Evolutionary conservation across 2,113 vertebrate species (phyloP), one percentile per base, ranked within the genome.

Genomic region (Ranitomeya imitator): DNA sequence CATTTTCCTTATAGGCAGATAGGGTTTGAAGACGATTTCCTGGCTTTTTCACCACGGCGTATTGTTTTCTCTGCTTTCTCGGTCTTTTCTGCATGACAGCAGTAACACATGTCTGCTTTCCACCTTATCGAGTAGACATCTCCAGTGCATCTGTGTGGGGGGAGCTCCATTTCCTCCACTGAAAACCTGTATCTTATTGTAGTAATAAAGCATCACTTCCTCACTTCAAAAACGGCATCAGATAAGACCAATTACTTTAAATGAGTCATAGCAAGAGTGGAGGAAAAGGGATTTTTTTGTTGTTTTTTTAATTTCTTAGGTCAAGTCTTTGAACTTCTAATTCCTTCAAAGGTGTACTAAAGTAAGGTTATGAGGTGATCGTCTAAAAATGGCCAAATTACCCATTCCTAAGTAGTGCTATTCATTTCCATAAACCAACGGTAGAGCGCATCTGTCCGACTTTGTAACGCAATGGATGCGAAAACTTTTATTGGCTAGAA

Each of bases 231-330:
- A 95, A 95, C 93, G 90, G 91, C 92, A 94, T 96, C 94, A 95
- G 95, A 96, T 96, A 94, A 94, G 95, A 94, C 95, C 96, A 97
- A 97, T 98, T 97, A 98, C 94, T 94, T 92, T 93, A 94, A 96
- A 96, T 95, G 94, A 96, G 94, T 95, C 94, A 95, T 93, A 90
- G 94, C 93, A 93, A 95, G 90, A 94, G 94, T 95, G 94, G 90
- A 91, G 94, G 94, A 93, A 94, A 93, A 79, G 89, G 79, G 93
- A 92, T 90, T 90, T 91, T 91, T 51, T 37, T 88, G 90, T 54
- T 13, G 55, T 54, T 86, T 67, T 91, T 76, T 45, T 45, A 4
- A 45, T 16, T 82, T 63, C 52, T 61, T 86, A 85, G 91, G 67
- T 87, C 90, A 94, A 93, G 93, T 87, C 96, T 97, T 97, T 97